Percentiles rank a stretch among this genome's conserved stretches.
phyloP scores from a whole-genome alignment of 2,113 vertebrate genomes.

The Paralichthys olivaceus region DNA sequence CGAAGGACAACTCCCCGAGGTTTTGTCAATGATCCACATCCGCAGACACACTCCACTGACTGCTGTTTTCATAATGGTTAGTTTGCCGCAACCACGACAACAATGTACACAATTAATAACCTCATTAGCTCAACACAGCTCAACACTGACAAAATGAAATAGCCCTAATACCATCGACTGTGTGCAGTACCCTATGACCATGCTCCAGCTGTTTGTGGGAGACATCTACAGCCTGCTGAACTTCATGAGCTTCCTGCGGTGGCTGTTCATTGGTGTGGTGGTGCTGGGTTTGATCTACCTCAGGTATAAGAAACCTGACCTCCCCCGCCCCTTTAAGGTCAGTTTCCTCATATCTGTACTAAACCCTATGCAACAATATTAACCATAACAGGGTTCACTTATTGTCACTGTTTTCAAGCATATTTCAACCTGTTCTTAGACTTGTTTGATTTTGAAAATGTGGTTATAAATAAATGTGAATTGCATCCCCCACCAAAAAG shows the following conservation, averaged over 20 bases:
- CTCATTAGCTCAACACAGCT: background rate
- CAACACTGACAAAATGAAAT: background rate
- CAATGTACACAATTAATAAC: background rate
- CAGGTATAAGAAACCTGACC: constrained; percentile 90
- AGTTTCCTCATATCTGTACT: constrained; percentile 2
- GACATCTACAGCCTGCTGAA: constrained; percentile 96
- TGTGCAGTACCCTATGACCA: constrained; percentile 90
- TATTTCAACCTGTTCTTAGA: too few relatives aligned
- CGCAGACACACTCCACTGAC: constrained; percentile 94
- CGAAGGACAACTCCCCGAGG: constrained; percentile 96
- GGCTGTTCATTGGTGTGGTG: constrained; percentile 95
- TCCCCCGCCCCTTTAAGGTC: constrained; percentile 97
- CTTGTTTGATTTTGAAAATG: too few relatives aligned
- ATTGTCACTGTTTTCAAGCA: too few relatives aligned
- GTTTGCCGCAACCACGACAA: constrained; percentile 42
- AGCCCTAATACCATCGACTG: background rate
- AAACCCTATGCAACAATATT: too few relatives aligned
- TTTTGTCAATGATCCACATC: constrained; percentile 97
- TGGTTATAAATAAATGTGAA: too few relatives aligned
- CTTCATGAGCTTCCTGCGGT: constrained; percentile 97
- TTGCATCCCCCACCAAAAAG: too few relatives aligned
- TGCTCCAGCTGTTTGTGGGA: constrained; percentile 92
- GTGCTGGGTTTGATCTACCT: constrained; percentile 95
- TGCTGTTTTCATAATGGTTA: constrained; percentile 95
- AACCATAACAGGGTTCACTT: too few relatives aligned